Conservation (phyloP, 2,797 vertebrate genomes). For the Rousettus madagascariensis region DNA sequence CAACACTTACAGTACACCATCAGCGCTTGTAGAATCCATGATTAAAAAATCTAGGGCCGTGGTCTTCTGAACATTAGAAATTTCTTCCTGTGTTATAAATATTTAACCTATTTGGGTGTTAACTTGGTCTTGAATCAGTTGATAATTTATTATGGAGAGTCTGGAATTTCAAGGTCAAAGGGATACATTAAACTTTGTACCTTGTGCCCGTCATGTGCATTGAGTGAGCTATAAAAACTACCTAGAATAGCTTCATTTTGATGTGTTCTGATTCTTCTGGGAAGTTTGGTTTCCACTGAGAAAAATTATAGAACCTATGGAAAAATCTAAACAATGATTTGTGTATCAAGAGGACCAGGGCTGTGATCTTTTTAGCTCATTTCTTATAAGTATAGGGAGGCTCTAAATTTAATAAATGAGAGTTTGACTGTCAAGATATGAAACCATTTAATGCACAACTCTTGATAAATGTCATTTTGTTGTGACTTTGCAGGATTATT, state of each 20-base stretch:
- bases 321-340: constrained; percentile 40
- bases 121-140: background rate
- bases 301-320: constrained; percentile 33
- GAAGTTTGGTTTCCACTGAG: constrained; percentile 44
- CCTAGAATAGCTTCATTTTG: constrained; percentile 31
- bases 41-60: background rate
- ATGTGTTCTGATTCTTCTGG: constrained; percentile 5
- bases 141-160: background rate
- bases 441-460: background rate
- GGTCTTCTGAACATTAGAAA: background rate
- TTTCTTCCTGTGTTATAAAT: background rate
- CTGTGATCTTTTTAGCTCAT: background rate
- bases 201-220: background rate
- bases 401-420: constrained; percentile 19
- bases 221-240: background rate
- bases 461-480: constrained; percentile 2
- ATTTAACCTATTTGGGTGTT: background rate
- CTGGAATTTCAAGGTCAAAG: constrained; percentile 13
- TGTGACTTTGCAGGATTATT: constrained; percentile 4
- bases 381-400: background rate
- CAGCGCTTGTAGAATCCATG: background rate
- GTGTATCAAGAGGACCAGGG: background rate
- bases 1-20: background rate
- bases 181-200: background rate
- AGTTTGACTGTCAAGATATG: background rate